Percentiles rank a stretch among this genome's conserved stretches.
These are phyloP conservation scores for Elysia crispata DNA, from an alignment of 2,888 invertebrate species.

Conservation along the genomic window DNA sequence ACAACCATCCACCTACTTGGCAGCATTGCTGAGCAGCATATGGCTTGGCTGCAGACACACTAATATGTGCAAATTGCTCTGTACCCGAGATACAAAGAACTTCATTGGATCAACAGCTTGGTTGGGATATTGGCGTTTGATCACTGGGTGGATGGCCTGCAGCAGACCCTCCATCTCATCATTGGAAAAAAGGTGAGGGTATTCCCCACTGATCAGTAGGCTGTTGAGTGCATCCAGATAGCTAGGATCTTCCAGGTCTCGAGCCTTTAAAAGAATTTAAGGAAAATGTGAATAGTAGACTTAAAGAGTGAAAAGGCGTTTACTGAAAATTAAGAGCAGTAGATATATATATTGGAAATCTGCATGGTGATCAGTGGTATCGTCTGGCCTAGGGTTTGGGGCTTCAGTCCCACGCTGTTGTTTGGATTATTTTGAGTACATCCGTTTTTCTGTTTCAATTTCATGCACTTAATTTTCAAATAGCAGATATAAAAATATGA, in stretches of 20 bases:
- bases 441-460: too few species aligned
- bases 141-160: conserved; percentile 70
- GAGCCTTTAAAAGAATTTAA: conserved; percentile 60
- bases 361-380: too few species aligned
- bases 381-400: too few species aligned
- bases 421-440: too few species aligned
- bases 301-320: not conserved
- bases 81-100: conserved; percentile 76
- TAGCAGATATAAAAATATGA: too few species aligned
- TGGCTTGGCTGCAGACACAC: conserved; percentile 75
- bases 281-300: not conserved
- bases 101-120: conserved; percentile 74
- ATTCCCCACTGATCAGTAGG: conserved; percentile 75
- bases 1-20: conserved; percentile 39
- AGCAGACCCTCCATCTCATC: conserved; percentile 77
- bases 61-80: conserved; percentile 76
- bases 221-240: conserved; percentile 77
- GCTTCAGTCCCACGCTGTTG: too few species aligned
- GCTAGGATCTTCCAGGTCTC: conserved; percentile 73
- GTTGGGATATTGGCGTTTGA: conserved; percentile 75
- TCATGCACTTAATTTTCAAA: too few species aligned
- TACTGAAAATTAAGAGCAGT: too few species aligned
- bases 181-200: conserved; percentile 77
- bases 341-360: too few species aligned
- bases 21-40: conserved; percentile 64